A percentile compares a stretch with the other conserved stretches of the same genome.
Conservation (phyloP, 2,888 invertebrate genomes). For the Tenthredo scrophulariae region DNA sequence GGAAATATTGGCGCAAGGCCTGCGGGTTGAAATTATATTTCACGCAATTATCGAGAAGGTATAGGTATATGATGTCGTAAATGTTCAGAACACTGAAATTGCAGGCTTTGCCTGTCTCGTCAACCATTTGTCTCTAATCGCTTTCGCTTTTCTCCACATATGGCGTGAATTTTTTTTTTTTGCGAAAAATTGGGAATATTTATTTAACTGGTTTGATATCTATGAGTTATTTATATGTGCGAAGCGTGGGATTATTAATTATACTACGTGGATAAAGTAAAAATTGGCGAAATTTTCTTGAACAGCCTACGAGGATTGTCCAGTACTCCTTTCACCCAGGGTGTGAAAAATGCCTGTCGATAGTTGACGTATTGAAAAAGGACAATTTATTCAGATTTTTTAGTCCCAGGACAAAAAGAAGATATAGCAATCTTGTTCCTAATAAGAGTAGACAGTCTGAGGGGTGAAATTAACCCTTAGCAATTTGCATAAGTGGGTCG, state of each 20-base stretch:
- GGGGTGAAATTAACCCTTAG: constrained; percentile 68
- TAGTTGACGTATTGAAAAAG: not conserved
- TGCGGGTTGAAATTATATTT: constrained; percentile 45
- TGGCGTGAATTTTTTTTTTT: not conserved
- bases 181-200: not conserved
- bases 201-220: not conserved
- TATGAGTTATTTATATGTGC: no score
- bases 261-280: not conserved
- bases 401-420: not conserved
- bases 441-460: constrained; percentile 54
- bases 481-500: constrained; percentile 74
- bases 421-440: constrained; percentile 32
- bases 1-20: constrained; percentile 55
- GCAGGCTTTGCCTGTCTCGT: not conserved
- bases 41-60: constrained; percentile 35
- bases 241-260: not conserved
- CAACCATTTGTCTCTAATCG: not conserved
- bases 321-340: not conserved
- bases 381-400: not conserved
- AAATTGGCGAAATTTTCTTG: not conserved
- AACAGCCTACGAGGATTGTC: not conserved
- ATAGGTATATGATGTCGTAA: constrained; percentile 20
- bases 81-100: constrained; percentile 26
- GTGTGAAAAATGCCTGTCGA: not conserved
- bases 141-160: not conserved